Conservation (phyloP, 2,888 invertebrate species). For the Scotopteryx bipunctaria region DNA sequence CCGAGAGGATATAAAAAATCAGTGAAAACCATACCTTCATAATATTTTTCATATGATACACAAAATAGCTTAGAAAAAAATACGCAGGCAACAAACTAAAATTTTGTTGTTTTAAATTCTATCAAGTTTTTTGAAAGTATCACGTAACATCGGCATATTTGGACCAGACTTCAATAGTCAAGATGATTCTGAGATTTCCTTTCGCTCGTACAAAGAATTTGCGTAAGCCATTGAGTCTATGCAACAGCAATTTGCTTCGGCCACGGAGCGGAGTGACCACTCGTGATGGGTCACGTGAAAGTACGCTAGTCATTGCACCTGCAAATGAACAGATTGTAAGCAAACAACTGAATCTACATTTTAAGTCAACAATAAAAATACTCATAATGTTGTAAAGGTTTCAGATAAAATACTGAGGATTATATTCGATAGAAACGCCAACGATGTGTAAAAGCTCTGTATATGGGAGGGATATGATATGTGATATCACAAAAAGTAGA, state of each 20-base stretch:
- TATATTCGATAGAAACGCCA: too few species aligned
- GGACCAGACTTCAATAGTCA: slow-evolving; percentile 10
- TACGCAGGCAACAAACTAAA: too few species aligned
- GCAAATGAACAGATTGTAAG: slow-evolving; percentile 1
- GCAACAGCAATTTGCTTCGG: slow-evolving; percentile 44
- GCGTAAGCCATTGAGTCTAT: slow-evolving; percentile 36
- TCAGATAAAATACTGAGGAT: too few species aligned
- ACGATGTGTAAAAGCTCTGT: too few species aligned
- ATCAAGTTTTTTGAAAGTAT: too few species aligned
- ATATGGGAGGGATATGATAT: too few species aligned
- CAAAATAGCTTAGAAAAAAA: too few species aligned
- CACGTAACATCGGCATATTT: too few species aligned
- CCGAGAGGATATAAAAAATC: neutral
- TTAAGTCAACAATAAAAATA: neutral
- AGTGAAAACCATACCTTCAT: neutral
- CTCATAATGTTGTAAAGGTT: too few species aligned
- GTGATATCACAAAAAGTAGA: too few species aligned
- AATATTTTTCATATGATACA: too few species aligned
- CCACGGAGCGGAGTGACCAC: slow-evolving; percentile 46
- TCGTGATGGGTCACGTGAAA: slow-evolving; percentile 75
- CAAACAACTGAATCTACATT: neutral
- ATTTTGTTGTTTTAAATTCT: too few species aligned
- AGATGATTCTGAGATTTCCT: slow-evolving; percentile 22
- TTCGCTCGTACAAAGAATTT: slow-evolving; percentile 24
- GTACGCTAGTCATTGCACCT: slow-evolving; percentile 41